Conservation (phyloP, 2,797 vertebrate species). For the Odontamblyopus rebecca region DNA sequence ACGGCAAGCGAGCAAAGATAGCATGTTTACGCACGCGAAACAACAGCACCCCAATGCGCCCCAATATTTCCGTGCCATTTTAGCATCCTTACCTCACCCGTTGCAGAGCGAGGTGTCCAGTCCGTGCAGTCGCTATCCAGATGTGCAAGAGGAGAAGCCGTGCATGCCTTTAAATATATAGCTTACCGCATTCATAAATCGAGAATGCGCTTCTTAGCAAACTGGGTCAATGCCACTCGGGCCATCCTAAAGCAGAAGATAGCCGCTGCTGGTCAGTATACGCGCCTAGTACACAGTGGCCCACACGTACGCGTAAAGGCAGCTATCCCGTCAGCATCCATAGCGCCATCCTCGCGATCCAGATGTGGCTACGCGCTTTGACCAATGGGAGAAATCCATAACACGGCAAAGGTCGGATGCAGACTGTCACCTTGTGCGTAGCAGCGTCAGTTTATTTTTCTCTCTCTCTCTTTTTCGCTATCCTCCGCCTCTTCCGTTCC, state of each 20-base stretch:
- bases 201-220: conserved; percentile 18
- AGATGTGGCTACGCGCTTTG: conserved; percentile 27
- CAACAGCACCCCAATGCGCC: conserved; percentile 8
- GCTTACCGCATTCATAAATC: conserved; percentile 32
- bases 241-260: conserved; percentile 33
- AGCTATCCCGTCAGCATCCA: conserved; percentile 7
- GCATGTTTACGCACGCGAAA: conserved; percentile 12
- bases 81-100: conserved; percentile 55
- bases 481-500: conserved; percentile 34
- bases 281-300: not conserved
- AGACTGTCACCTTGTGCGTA: conserved; percentile 33
- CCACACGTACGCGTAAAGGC: not conserved
- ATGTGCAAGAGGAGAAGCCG: conserved; percentile 24
- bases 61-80: not conserved
- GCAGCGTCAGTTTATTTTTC: conserved; percentile 18
- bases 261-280: too few relatives aligned
- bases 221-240: conserved; percentile 54
- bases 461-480: conserved; percentile 12
- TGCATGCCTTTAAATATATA: conserved; percentile 15
- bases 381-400: conserved; percentile 47
- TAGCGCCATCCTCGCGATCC: conserved; percentile 36
- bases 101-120: not conserved
- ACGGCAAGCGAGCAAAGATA: not conserved
- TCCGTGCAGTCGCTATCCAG: conserved; percentile 32
- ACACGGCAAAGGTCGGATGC: conserved; percentile 21